Percentiles rank a stretch among this genome's conserved stretches.
These are phyloP conservation scores for Patiria pectinifera DNA, from an alignment of 53 echinoderm and acorn worm species.

Conservation along the genomic window DNA sequence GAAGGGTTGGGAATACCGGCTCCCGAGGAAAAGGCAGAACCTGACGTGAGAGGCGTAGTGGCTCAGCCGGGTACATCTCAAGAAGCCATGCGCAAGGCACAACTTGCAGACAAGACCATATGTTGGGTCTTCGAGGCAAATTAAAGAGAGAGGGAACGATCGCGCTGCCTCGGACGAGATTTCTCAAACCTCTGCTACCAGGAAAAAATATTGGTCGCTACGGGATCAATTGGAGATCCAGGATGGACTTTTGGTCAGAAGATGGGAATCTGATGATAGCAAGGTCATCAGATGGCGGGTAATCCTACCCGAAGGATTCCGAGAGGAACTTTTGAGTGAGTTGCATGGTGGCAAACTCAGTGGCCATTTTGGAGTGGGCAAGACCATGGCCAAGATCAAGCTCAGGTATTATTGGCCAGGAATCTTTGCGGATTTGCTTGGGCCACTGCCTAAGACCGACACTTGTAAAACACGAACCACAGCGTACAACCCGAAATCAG, in stretches of 20 bases:
- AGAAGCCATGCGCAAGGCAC: neutral
- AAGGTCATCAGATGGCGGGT: conserved; percentile 18
- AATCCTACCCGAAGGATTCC: conserved; percentile 25
- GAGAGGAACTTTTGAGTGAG: conserved; percentile 32
- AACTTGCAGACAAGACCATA: conserved; percentile 1
- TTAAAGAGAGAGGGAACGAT: neutral
- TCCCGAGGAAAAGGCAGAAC: too few species aligned
- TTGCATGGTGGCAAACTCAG: conserved; percentile 51
- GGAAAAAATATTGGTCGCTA: conserved; percentile 39
- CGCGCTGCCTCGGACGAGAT: conserved; percentile 43
- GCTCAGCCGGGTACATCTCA: too few species aligned
- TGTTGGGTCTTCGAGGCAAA: conserved; percentile 10
- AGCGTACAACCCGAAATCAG: too few species aligned
- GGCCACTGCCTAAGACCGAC: conserved; percentile 16
- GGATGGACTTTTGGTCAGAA: neutral
- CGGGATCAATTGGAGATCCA: too few species aligned
- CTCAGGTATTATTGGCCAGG: conserved; percentile 14
- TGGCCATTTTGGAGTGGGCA: conserved; percentile 54
- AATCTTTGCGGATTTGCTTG: conserved; percentile 20
- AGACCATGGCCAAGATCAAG: conserved; percentile 42
- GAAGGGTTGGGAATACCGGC: too few species aligned
- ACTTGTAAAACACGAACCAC: conserved; percentile 2
- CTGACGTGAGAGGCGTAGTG: too few species aligned
- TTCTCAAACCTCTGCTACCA: neutral
- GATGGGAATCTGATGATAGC: conserved; percentile 47